Evolutionary conservation across 2,888 invertebrate species (phyloP), one percentile per base, ranked within the genome.

Genomic region (Acrobasis consociella): DNA sequence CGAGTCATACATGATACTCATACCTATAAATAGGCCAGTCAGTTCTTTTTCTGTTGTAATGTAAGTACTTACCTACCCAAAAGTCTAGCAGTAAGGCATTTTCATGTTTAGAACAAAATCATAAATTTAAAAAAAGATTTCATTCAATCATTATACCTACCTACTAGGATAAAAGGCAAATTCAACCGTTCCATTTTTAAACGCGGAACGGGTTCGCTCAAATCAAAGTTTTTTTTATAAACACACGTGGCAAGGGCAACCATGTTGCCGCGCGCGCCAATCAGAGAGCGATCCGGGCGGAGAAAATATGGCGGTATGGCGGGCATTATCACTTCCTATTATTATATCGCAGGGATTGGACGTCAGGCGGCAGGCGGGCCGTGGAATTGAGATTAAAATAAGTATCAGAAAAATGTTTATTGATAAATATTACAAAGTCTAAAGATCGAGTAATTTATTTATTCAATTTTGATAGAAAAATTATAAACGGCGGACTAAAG

Each of bases 261-360:
- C 92, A 92, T 92, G 77, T 91, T 91, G 82, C 69, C 65, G 68
- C 64, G 69, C 68, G 70, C 73, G 73, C 92, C 91, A 92, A 92
- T 91, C 83, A 85, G 77, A 76, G 70, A 72, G 72, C 81, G 77
- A 69, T 74, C 71, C 71, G 70, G 67, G 70, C 68, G 68, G 80
- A 76, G 71, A 16, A 81, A 87, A 87, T 73, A 91, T 91, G 92
- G 91, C 88, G 85, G 84, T 79, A 78, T 78, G 75, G 78, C 81
- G 78, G 71, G 74, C 72, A 73, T 75, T 76, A 78, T 80, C 82
- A 86, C 83, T 89, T 79, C 77, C 80, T 83, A 85, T 83, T 85
- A 80, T 85, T 81, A 78, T 69, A 67, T 73, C 68, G 67, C 71
- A 72, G 69, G 76, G 79, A 76, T 77, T 72, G 76, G 81, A 73